Evolutionary conservation across 2,888 invertebrate genomes (phyloP).

Genomic region (Sialis fuliginosa): DNA sequence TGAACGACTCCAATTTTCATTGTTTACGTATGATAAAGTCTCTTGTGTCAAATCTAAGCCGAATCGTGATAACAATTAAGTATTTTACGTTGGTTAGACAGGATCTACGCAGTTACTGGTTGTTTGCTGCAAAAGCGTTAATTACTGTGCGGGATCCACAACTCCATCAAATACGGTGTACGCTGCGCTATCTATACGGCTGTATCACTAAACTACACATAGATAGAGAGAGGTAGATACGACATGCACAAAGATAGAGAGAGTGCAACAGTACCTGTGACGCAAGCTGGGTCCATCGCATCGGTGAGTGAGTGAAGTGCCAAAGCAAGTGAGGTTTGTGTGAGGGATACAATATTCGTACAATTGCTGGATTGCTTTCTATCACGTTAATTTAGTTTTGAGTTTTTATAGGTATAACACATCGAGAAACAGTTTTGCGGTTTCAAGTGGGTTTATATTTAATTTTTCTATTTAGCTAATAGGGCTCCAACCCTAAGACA

Average conservation of each 20-base stretch:
- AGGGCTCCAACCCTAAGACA: too few species aligned
- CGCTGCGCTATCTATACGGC: slow-evolving; percentile 7
- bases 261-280: slow-evolving; percentile 51
- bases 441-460: too few species aligned
- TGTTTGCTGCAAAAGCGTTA: slow-evolving; percentile 23
- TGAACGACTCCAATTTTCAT: too few species aligned
- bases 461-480: too few species aligned
- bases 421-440: too few species aligned
- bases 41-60: too few species aligned
- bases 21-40: too few species aligned
- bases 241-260: slow-evolving; percentile 23
- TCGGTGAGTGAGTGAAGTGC: slow-evolving; percentile 32
- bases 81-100: too few species aligned
- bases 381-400: too few species aligned
- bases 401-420: too few species aligned
- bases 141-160: slow-evolving; percentile 20
- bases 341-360: slow-evolving; percentile 9
- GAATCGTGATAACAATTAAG: too few species aligned
- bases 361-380: too few species aligned
- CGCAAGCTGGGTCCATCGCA: slow-evolving; percentile 27
- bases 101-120: slow-evolving; percentile 17
- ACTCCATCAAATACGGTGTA: slow-evolving; percentile 4
- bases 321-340: slow-evolving; percentile 21
- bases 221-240: slow-evolving; percentile 11
- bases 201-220: slow-evolving; percentile 11